Evolutionary conservation across 30 jellyfish, hydroid and myxozoan species (phyloP).

Genomic region (Hydractinia symbiolongicarpus): DNA sequence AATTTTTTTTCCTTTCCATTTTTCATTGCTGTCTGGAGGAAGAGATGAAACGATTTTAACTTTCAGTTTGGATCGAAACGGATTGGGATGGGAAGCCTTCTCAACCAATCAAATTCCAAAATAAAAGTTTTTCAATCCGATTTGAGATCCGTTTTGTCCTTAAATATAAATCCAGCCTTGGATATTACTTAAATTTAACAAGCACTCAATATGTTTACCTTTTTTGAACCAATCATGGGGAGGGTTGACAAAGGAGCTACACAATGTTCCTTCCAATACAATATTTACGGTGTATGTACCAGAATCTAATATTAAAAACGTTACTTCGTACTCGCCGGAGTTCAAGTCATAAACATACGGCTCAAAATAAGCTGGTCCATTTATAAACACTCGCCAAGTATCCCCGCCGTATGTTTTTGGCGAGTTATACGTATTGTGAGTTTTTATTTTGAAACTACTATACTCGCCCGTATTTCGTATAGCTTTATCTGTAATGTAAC

Average conservation of each 20-base stretch:
- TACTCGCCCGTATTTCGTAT: slow-evolving; percentile 81
- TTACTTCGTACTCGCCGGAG: slow-evolving; percentile 70
- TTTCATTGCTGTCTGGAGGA: too few relatives aligned
- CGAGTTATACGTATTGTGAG: slow-evolving; percentile 34
- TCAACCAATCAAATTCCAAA: too few relatives aligned
- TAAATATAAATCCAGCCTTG: too few relatives aligned
- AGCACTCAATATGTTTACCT: slow-evolving; percentile 41
- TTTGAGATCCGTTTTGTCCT: too few relatives aligned
- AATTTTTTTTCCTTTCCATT: too few relatives aligned
- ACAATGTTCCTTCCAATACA: slow-evolving; percentile 71
- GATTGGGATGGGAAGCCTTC: too few relatives aligned
- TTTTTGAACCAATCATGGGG: slow-evolving; percentile 89
- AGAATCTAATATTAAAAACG: slow-evolving; percentile 62
- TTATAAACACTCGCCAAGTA: slow-evolving; percentile 78
- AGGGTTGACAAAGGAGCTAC: slow-evolving; percentile 78
- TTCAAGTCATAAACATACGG: slow-evolving; percentile 69
- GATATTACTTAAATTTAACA: background rate
- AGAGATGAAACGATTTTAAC: too few relatives aligned
- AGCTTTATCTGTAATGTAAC: slow-evolving; percentile 29
- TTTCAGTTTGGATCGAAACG: too few relatives aligned
- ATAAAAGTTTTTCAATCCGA: too few relatives aligned
- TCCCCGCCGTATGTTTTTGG: slow-evolving; percentile 83
- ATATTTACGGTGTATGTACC: slow-evolving; percentile 66
- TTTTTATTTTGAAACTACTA: slow-evolving; percentile 51
- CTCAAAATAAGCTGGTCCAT: slow-evolving; percentile 71